Base-by-base conservation (phyloP, 2,888 invertebrate genomes). In the Polymixis lichenea region DNA sequence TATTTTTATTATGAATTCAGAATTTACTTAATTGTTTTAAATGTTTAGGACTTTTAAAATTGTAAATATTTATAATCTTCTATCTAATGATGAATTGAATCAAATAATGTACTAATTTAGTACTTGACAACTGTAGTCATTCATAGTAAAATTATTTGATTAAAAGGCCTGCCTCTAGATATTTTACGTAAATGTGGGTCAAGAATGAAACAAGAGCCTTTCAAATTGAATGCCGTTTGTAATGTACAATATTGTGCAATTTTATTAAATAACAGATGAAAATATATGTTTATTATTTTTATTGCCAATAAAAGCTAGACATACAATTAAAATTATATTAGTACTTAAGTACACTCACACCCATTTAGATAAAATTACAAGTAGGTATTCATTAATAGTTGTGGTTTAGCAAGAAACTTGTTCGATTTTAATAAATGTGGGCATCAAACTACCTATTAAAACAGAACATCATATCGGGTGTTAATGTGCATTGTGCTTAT, bases 181-280 rank as follows among this genome's bases (percentile, higher is more conserved):
- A 65, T 43, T 72, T 58, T 65, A 81, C 22, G 0, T 46, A 53
- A 65, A 64, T 17, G 0, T 43, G 43, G 9, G 43, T 32, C 51
- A 51, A 15, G 15, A 51, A 64, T 25, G 32, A 32, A 61, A 68
- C 22, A 46, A 49, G 60, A 69, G 25, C 53, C 58, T 77, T 77
- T 67, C 46, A 69, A 77, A 74, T 77, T 61, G 8, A 71, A 68
- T 76, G 64, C 69, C 69, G 62, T 80, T 77, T 80, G 67, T 43
- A 78, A 82, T 83, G 83, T 84, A 83, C 78, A 83, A 61, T 67
- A 76, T 71, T 86, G 81, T 84, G 84, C 86, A 87, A 86, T 85
- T 87, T 84, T 81, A 87, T 77, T 86, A 87, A 87, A 87, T 67
- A 66, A 79, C 70, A 65, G n/a, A n/a, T 82, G 38, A 78, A 65